Evolutionary conservation across 2,888 invertebrate species (phyloP), one percentile per base, ranked within the genome.

Genomic region (Lochmaea crataegi): DNA sequence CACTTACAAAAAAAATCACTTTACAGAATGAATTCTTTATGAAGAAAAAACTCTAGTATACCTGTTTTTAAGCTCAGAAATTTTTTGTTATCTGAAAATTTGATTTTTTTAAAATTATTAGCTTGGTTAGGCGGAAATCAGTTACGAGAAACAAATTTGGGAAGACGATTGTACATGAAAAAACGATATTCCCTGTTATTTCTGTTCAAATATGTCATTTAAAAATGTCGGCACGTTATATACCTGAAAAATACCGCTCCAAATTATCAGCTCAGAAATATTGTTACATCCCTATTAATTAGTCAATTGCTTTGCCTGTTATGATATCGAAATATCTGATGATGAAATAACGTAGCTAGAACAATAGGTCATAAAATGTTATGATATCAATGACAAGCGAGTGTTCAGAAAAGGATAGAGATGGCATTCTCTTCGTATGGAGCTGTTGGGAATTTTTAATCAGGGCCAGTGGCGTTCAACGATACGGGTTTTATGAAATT

Each of bases 291-390:
- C 18, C 53, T 18, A 18, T 81, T 82, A 82, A 82, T 80, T 81
- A 80, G 79, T 80, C 76, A 76, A 75, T 76, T 77, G 71, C 77
- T 79, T 78, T 74, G 74, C 76, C 77, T 78, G 81, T 82, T 83
- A 82, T 82, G 80, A 83, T 82, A 82, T 81, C 76, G 78, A 79
- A 81, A 81, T 78, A 80, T 76, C 77, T 75, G 74, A 77, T 77
- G 77, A 81, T 80, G 80, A 82, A 83, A 83, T 82, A 80, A 80
- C 80, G 75, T 77, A 73, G 76, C 77, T 78, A 75, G 80, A 85
- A 85, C 85, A 85, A 85, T 85, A 80, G 85, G 81, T 77, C 82
- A 84, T 85, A 84, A 85, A 85, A 84, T 83, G 82, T 84, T 85
- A 85, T 81, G 84, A 84, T 84, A 83, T 82, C 83, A 83, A 82